Evolutionary conservation across 1,140 invertebrate species (phyloP), one percentile per base, ranked within the genome.

Genomic region (Eumaeus atala): DNA sequence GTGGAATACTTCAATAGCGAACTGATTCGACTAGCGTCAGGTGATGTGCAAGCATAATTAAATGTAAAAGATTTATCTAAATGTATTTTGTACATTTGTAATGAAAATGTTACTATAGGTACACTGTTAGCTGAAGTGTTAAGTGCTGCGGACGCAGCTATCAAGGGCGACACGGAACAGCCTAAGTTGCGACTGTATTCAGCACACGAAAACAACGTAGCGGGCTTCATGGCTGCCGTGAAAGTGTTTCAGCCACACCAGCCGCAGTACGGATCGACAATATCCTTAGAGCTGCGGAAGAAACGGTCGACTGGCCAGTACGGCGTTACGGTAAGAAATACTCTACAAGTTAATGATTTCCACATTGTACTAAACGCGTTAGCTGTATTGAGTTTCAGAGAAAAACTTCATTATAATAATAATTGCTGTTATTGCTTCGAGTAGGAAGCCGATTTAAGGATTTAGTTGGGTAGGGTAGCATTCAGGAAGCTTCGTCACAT

Each of bases 171-270:
- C 18, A 51, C 59, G 5, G 69, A 77, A 0, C 67, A 72, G 28
- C 71, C 81, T 0, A 92, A 91, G 59, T 62, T 92, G 40, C 87
- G 85, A 37, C 58, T 92, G 21, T 92, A 90, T 66, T 90, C 91
- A 4, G 91, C 87, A 9, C 93, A 95, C 72, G 93, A 95, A 70
- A 91, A 91, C 47, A 93, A 92, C 28, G 81, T 95, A 4, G 89
- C 91, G 0, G 89, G 90, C 12, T 61, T 94, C 9, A 84, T 95
- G 58, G 80, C 88, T 9, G 89, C 90, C 0, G 72, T 94, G 11
- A 88, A 89, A 8, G 87, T 92, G 0, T 95, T 90, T 68, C 80
- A 92, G 47, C 74, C 88, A 1, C 89, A 89, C 37, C 85, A 90
- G 51, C 90, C 90, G 0, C 77, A 80, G 36, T 91, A 90, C 61